phyloP scores from a whole-genome alignment of 2,797 vertebrate genomes.

The Sarcoramphus papa region DNA sequence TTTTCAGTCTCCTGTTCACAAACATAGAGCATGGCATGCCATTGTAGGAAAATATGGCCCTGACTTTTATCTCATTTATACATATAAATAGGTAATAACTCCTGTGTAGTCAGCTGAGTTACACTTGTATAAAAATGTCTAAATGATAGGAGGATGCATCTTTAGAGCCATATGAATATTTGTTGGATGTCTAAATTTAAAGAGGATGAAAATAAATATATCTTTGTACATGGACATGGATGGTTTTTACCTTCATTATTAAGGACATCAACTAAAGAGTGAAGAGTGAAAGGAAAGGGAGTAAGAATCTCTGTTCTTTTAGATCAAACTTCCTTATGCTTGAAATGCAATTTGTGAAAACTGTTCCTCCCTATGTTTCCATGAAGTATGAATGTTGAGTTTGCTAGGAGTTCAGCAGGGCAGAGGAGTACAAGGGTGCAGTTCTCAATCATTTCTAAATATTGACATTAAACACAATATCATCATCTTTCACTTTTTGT shows the following conservation, averaged over 20 bases:
- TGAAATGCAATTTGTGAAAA: background rate
- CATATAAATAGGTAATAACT: background rate
- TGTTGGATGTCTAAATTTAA: background rate
- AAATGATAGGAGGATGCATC: background rate
- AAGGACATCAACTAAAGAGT: background rate
- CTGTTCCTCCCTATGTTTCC: background rate
- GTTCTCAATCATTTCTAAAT: background rate
- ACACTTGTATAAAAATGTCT: background rate
- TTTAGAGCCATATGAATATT: background rate
- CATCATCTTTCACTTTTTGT: background rate
- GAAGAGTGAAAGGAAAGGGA: background rate
- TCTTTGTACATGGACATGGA: background rate
- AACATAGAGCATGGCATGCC: background rate
- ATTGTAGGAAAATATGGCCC: background rate
- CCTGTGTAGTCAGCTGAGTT: background rate
- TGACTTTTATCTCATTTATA: background rate
- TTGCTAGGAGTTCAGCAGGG: background rate
- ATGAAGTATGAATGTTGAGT: fast-evolving
- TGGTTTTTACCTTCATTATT: background rate
- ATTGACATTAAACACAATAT: background rate
- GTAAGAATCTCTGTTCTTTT: background rate
- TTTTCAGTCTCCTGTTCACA: background rate
- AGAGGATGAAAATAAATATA: background rate
- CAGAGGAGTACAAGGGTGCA: background rate
- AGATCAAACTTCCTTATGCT: background rate